phyloP scores from a whole-genome alignment of 2,113 vertebrate genomes.

The Chinchilla lanigera region DNA sequence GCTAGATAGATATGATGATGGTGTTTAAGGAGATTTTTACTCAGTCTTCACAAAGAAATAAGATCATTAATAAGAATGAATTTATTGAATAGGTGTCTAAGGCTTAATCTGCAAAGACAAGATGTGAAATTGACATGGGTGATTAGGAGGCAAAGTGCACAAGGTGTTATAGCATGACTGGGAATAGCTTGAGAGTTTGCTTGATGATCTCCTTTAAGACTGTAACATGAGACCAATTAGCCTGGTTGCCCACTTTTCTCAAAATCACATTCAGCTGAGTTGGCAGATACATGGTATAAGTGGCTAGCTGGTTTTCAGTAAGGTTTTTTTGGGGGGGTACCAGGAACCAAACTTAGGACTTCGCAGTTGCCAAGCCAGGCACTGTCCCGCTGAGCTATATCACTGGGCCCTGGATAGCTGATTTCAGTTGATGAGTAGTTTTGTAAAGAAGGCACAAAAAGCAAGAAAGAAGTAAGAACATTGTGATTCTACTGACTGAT shows the following conservation, averaged over 20 bases:
- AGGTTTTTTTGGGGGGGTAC: too few species aligned
- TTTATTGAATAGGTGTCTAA: neutral
- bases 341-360: too few species aligned
- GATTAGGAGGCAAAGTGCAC: neutral
- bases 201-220: neutral
- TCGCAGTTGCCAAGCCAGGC: too few species aligned
- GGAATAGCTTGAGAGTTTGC: neutral
- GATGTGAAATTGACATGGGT: neutral
- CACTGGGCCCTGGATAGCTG: neutral
- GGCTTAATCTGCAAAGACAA: neutral
- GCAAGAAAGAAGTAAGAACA: neutral
- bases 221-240: neutral
- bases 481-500: neutral
- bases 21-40: neutral
- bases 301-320: neutral
- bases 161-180: neutral
- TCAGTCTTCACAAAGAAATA: neutral
- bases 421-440: neutral
- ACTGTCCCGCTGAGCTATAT: too few species aligned
- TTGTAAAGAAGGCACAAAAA: neutral
- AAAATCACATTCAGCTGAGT: neutral
- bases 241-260: neutral
- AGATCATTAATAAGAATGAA: neutral
- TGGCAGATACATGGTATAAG: neutral
- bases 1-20: neutral